phyloP scores from a whole-genome alignment of 2,888 invertebrate species.

The Conchocele bisecta region DNA sequence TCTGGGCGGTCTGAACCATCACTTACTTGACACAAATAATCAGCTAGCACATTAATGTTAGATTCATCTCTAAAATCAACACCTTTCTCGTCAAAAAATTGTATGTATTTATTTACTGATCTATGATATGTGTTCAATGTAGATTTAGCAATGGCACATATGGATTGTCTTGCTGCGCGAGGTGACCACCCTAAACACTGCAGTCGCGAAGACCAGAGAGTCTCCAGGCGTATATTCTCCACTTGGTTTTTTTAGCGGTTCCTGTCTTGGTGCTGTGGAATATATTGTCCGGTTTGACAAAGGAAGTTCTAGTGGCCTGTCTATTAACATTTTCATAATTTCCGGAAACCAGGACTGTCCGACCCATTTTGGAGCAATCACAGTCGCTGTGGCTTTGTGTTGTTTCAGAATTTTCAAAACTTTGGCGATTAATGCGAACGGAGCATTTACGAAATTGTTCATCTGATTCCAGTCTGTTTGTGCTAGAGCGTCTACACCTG shows the following conservation, averaged over 20 bases:
- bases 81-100: neutral
- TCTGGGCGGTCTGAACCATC: slow-evolving; percentile 10
- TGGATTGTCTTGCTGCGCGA: slow-evolving; percentile 10
- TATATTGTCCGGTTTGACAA: neutral
- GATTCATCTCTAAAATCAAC: neutral
- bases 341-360: slow-evolving; percentile 17
- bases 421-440: slow-evolving; percentile 11
- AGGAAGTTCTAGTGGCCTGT: slow-evolving; percentile 16
- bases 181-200: slow-evolving; percentile 2
- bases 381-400: slow-evolving; percentile 13
- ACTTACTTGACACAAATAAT: neutral
- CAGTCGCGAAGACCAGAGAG: slow-evolving; percentile 12
- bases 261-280: neutral
- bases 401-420: neutral
- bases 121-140: neutral
- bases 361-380: slow-evolving; percentile 18
- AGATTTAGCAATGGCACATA: slow-evolving; percentile 5
- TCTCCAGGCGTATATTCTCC: slow-evolving; percentile 30
- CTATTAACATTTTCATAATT: slow-evolving; percentile 10
- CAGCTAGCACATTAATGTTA: neutral
- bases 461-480: neutral
- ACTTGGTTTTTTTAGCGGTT: slow-evolving; percentile 27
- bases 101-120: neutral
- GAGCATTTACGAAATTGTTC: slow-evolving; percentile 7
- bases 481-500: neutral